phyloP scores from a whole-genome alignment of 2,888 invertebrate species.

The Allygus modestus region DNA sequence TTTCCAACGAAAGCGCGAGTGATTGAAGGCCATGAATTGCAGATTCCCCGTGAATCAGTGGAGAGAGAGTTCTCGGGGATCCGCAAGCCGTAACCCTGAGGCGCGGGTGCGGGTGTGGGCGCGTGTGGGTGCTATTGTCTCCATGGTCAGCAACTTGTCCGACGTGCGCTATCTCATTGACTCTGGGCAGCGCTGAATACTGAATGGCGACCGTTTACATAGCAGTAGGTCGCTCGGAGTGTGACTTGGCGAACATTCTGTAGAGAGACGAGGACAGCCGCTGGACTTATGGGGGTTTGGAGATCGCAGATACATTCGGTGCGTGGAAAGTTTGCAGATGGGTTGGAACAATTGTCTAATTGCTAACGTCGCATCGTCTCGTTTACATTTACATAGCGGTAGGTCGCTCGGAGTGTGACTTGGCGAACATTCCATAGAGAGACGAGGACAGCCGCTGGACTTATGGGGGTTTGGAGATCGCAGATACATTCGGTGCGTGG shows the following conservation, averaged over 20 bases:
- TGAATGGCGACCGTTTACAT: conserved; percentile 29
- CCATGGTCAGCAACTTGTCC: conserved; percentile 3
- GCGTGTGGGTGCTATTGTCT: conserved; percentile 33
- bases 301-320: too few species aligned
- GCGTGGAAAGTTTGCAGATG: too few species aligned
- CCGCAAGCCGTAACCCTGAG: neutral
- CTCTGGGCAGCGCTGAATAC: neutral
- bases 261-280: neutral
- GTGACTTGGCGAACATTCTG: neutral
- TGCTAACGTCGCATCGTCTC: too few species aligned
- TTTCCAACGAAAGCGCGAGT: conserved; percentile 18
- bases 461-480: too few species aligned
- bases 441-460: neutral
- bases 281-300: too few species aligned
- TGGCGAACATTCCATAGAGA: neutral
- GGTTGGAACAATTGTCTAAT: too few species aligned
- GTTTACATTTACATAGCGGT: conserved; percentile 22
- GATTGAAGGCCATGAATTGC: conserved; percentile 33
- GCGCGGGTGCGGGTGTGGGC: conserved; percentile 24
- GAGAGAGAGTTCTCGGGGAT: neutral
- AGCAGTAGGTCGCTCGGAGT: neutral
- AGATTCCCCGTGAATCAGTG: neutral
- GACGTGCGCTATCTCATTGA: conserved; percentile 11
- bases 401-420: neutral
- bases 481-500: too few species aligned